Evolutionary conservation across 2,797 vertebrate species (phyloP).

Genomic region (Capromys pilorides): DNA sequence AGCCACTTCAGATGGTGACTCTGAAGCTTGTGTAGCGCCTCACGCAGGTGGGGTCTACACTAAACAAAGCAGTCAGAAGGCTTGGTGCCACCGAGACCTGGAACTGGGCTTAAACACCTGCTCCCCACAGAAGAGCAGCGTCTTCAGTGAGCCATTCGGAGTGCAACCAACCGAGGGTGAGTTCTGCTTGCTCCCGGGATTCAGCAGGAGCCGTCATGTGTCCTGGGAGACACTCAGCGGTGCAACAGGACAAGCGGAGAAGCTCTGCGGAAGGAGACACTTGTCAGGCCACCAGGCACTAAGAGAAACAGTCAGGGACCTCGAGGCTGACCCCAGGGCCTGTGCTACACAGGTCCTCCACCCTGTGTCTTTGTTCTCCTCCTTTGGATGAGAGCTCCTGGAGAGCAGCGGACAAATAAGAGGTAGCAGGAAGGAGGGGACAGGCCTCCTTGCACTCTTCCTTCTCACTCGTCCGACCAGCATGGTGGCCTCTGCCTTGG

Average conservation of each 20-base stretch:
- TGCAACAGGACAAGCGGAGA: not conserved
- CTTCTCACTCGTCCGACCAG: not conserved
- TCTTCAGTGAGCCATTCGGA: not conserved
- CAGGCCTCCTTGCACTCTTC: not conserved
- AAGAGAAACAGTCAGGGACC: not conserved
- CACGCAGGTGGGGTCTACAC: slow-evolving; percentile 8
- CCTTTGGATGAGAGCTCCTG: not conserved
- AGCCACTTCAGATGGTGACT: not conserved
- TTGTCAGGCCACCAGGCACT: not conserved
- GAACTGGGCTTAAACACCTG: not conserved
- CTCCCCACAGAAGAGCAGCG: not conserved
- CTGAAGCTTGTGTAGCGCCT: not conserved
- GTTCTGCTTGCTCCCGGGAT: slow-evolving; percentile 13
- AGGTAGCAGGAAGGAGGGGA: not conserved
- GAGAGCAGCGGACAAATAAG: not conserved
- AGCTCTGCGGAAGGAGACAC: not conserved
- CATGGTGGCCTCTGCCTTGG: not conserved
- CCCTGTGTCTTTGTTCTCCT: not conserved
- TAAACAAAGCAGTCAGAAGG: slow-evolving; percentile 36
- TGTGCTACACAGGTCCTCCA: not conserved
- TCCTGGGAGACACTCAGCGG: not conserved
- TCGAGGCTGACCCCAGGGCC: not conserved
- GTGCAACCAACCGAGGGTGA: not conserved
- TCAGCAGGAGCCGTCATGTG: not conserved
- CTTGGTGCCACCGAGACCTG: not conserved